phyloP scores from a whole-genome alignment of 2,888 invertebrate genomes.

The Ischnus inquisitorius region DNA sequence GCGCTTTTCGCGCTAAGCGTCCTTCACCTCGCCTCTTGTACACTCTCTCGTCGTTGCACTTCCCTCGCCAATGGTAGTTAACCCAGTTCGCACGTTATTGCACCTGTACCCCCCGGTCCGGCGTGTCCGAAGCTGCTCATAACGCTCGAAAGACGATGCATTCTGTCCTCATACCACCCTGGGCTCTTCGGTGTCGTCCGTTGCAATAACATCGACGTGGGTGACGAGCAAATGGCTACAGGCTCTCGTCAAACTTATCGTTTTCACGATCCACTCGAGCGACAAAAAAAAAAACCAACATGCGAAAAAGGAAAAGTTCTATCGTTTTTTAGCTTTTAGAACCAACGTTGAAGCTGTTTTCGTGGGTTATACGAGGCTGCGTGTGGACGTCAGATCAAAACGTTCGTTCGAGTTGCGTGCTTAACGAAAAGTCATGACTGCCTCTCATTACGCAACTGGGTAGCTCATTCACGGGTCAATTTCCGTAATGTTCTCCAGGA shows the following conservation, averaged over 20 bases:
- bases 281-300: too few species aligned
- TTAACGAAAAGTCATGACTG: not conserved
- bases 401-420: not conserved
- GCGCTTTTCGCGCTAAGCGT: not conserved
- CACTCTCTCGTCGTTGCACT: constrained; percentile 5
- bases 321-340: not conserved
- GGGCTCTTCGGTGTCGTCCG: constrained; percentile 21
- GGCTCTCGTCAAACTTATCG: too few species aligned
- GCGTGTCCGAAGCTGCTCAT: constrained; percentile 26
- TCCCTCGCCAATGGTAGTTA: constrained; percentile 52
- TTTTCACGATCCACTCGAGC: too few species aligned
- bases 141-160: constrained; percentile 31
- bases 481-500: not conserved
- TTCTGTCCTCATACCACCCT: constrained; percentile 6
- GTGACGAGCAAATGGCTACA: too few species aligned
- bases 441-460: not conserved
- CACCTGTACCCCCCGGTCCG: constrained; percentile 58
- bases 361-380: not conserved
- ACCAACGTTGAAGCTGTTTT: not conserved
- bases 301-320: not conserved
- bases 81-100: constrained; percentile 63
- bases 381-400: not conserved
- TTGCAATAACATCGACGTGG: too few species aligned
- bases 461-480: not conserved
- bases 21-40: not conserved